Evolutionary conservation across 2,888 invertebrate species (phyloP).

Genomic region (Oligia fasciuncula): DNA sequence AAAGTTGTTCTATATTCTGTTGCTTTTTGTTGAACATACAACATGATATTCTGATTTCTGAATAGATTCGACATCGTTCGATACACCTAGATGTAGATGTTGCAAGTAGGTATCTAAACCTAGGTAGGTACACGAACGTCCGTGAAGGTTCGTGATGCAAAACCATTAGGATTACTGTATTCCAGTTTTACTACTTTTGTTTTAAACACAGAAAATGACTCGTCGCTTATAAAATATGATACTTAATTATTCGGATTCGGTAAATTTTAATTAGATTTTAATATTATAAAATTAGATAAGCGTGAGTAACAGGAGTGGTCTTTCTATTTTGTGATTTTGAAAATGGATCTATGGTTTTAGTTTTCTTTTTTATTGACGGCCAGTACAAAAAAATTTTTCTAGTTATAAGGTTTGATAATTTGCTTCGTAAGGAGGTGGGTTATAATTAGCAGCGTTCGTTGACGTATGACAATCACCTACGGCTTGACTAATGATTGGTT

Average conservation of each 20-base stretch:
- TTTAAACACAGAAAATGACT: slow-evolving; percentile 57
- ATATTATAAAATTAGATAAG: slow-evolving; percentile 32
- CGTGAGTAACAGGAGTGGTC: slow-evolving; percentile 16
- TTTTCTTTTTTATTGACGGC: not conserved
- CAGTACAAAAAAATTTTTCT: not conserved
- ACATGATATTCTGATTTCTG: slow-evolving; percentile 29
- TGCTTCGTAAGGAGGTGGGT: slow-evolving; percentile 49
- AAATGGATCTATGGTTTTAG: not conserved
- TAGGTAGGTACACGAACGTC: slow-evolving; percentile 45
- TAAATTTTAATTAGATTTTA: slow-evolving; percentile 35
- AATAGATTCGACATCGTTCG: slow-evolving; percentile 31
- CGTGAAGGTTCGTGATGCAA: slow-evolving; percentile 64
- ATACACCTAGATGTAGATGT: slow-evolving; percentile 50
- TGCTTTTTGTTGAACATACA: slow-evolving; percentile 24
- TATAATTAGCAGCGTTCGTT: slow-evolving; percentile 61
- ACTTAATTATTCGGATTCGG: slow-evolving; percentile 44
- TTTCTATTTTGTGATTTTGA: slow-evolving; percentile 5
- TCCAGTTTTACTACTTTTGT: slow-evolving; percentile 64
- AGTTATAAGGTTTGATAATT: slow-evolving; percentile 24
- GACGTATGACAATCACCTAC: slow-evolving; percentile 63
- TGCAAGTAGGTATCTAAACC: slow-evolving; percentile 23
- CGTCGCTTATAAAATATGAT: slow-evolving; percentile 60
- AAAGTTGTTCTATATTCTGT: slow-evolving; percentile 37
- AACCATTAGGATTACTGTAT: slow-evolving; percentile 64
- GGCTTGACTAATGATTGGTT: slow-evolving; percentile 75